phyloP scores from a whole-genome alignment of 2,888 invertebrate genomes.

The Pachliopta kotzebuea region DNA sequence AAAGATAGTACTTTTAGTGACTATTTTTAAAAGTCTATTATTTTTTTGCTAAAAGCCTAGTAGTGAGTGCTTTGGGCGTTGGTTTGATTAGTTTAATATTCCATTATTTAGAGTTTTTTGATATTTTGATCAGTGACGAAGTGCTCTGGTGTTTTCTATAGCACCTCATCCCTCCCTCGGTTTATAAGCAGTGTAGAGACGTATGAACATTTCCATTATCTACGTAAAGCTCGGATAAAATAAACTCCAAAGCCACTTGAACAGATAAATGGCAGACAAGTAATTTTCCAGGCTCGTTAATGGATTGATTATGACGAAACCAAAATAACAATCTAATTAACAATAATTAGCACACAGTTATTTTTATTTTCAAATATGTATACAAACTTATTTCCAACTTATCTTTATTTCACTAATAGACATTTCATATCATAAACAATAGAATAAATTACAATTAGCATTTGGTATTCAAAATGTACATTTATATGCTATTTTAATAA shows the following conservation, averaged over 20 bases:
- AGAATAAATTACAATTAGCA: too few relatives aligned
- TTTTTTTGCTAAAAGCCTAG: too few relatives aligned
- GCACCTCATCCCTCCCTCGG: background rate
- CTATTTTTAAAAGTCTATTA: too few relatives aligned
- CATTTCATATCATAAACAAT: too few relatives aligned
- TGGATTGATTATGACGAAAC: constrained; percentile 25
- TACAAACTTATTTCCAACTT: too few relatives aligned
- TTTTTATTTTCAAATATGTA: too few relatives aligned
- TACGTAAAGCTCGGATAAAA: constrained; percentile 28
- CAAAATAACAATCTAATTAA: background rate
- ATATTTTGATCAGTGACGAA: background rate
- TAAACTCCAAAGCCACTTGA: constrained; percentile 26
- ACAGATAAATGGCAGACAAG: constrained; percentile 29
- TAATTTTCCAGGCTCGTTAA: constrained; percentile 30
- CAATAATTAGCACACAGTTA: background rate
- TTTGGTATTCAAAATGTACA: too few relatives aligned
- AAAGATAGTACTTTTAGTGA: too few relatives aligned
- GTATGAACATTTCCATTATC: constrained; percentile 28
- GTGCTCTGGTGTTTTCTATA: constrained; percentile 18
- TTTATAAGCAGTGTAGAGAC: constrained; percentile 21
- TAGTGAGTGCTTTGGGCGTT: background rate
- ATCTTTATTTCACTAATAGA: too few relatives aligned
- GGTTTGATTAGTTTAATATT: background rate
- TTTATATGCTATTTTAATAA: too few relatives aligned
- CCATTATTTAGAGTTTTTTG: background rate